Evolutionary conservation across 1,140 invertebrate genomes (phyloP), one percentile per base, ranked within the genome.

Genomic region (Matsumurasca onukii): DNA sequence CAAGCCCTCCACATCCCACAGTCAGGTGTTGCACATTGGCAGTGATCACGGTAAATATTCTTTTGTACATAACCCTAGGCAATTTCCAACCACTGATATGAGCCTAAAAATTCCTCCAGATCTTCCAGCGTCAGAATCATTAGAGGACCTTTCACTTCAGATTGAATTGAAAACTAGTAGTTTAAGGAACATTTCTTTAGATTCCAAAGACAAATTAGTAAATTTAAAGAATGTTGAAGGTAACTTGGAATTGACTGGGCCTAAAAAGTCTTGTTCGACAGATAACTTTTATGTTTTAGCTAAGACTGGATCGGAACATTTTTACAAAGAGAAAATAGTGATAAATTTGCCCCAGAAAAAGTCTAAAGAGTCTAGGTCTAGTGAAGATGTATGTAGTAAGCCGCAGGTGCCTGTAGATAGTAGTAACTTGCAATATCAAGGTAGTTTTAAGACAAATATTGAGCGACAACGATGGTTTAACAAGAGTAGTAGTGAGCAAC

Each of bases 401-500:
- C 34, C 17, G 5, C 5, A 39, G 5, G 5, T 17, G 17, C 17
- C 2, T 66, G 34, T 27, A 22, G 64, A 66, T 64, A 59, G 31
- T 59, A 73, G 69, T 9, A 75, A 72, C 59, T 52, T 80, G 9
- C 69, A 70, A 25, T 77, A 79, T 66, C 73, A 73, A 15, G 77
- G 77, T 15, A 80, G 78, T 65, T 80, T 80, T 49, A 80, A 80
- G 72, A 77, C 75, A 15, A 73, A 75, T 65, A 72, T 73, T 62
- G 75, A 76, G 65, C 52, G 74, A 31, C 73, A 75, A 3, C 71
- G 70, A 64, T 72, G 69, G 70, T 70, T 69, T n/a, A 72, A 73
- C 67, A 72, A 72, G 31, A 30, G 65, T 31, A 67, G 30, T 20
- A 59, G 63, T 39, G 62, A 69, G 49, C 59, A 68, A 68, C 45